Conservation (phyloP, 2,888 invertebrate species). For the Autographa pulchrina region DNA sequence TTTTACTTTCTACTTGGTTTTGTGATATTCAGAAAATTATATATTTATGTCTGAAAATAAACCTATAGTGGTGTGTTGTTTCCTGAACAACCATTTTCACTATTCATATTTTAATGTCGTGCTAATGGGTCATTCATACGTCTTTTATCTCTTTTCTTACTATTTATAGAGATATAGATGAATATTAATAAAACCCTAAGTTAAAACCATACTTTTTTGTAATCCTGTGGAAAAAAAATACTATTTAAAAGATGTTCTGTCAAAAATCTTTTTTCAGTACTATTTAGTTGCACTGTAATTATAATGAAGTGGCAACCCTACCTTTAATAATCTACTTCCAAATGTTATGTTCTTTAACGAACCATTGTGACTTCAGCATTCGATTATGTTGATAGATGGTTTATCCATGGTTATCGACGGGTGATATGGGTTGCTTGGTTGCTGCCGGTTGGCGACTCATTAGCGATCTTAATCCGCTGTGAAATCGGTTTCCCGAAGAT, state of each 20-base stretch:
- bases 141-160: too few relatives aligned
- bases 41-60: background rate
- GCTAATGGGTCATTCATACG: too few relatives aligned
- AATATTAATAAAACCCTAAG: too few relatives aligned
- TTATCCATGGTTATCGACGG: slow-evolving; percentile 64
- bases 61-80: too few relatives aligned
- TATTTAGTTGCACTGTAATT: background rate
- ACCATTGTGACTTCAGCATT: slow-evolving; percentile 86
- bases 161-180: too few relatives aligned
- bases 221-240: too few relatives aligned
- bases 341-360: slow-evolving; percentile 80
- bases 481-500: slow-evolving; percentile 61
- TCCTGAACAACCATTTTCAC: too few relatives aligned
- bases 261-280: background rate
- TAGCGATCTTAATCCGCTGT: slow-evolving; percentile 60
- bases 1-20: background rate
- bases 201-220: too few relatives aligned
- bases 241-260: too few relatives aligned
- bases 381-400: slow-evolving; percentile 86
- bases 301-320: slow-evolving; percentile 62
- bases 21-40: background rate
- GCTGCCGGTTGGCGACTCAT: slow-evolving; percentile 58
- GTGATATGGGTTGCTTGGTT: slow-evolving; percentile 55
- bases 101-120: too few relatives aligned
- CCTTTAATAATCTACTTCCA: slow-evolving; percentile 47